Conservation (phyloP, 2,113 vertebrate genomes). For the Nyctereutes procyonoides region DNA sequence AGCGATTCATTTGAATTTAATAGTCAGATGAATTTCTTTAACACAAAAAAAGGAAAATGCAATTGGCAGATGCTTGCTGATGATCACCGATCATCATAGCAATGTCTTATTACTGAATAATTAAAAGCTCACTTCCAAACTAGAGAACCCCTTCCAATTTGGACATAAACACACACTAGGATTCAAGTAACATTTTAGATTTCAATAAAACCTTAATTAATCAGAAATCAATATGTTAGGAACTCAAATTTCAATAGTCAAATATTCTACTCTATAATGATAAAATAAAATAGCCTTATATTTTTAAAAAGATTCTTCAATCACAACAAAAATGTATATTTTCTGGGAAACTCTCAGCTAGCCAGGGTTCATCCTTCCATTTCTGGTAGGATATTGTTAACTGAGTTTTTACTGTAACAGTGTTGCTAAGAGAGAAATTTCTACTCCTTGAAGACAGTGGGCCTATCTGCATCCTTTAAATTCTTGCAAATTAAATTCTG, state of each 20-base stretch:
- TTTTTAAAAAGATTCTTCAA: background rate
- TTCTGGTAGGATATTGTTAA: background rate
- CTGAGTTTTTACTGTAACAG: background rate
- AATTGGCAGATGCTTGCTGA: slow-evolving; percentile 1
- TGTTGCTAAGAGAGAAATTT: slow-evolving; percentile 1
- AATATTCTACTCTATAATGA: slow-evolving; percentile 8
- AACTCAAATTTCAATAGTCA: background rate
- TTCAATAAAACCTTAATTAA: slow-evolving; percentile 11
- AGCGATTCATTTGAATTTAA: background rate
- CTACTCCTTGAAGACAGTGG: background rate
- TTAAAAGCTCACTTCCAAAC: background rate
- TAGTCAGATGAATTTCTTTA: background rate
- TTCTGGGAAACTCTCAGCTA: background rate
- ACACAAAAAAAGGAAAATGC: background rate
- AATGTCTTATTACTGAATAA: slow-evolving; percentile 1
- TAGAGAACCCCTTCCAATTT: background rate
- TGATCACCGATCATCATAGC: background rate
- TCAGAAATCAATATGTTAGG: background rate
- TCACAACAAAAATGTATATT: background rate
- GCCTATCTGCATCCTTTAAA: background rate
- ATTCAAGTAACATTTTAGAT: background rate
- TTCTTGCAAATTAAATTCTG: slow-evolving; percentile 35
- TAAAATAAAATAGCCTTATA: background rate
- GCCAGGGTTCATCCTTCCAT: background rate
- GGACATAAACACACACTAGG: background rate